Evolutionary conservation across 2,113 vertebrate species (phyloP).

Genomic region (Coptodon bakossiorum): DNA sequence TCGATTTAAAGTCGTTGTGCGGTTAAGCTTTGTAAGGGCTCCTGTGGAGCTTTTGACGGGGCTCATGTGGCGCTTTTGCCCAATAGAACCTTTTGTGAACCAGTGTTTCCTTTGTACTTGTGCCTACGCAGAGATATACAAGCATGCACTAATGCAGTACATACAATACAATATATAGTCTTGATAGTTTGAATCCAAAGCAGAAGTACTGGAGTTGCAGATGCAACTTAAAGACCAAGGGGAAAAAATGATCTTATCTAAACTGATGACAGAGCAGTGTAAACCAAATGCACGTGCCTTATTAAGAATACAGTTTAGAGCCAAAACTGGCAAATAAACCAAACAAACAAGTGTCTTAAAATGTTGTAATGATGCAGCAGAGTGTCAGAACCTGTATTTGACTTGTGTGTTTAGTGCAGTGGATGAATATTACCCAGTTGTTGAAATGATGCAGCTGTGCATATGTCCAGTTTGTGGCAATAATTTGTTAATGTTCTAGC

Average conservation of each 20-base stretch:
- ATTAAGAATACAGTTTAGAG: not conserved
- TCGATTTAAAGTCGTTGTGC: not conserved
- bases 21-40: not conserved
- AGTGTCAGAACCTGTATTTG: not conserved
- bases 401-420: not conserved
- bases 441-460: not conserved
- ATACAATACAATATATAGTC: not conserved
- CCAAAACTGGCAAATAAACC: not conserved
- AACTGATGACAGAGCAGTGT: not conserved
- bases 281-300: not conserved
- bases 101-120: not conserved
- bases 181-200: not conserved
- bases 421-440: not conserved
- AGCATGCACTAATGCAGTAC: not conserved
- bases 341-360: not conserved
- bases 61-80: not conserved
- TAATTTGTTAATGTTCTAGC: not conserved
- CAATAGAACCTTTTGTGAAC: not conserved
- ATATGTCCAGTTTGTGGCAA: rapidly evolving
- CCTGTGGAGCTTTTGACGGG: not conserved
- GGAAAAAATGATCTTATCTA: rapidly evolving
- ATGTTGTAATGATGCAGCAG: not conserved
- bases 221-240: not conserved
- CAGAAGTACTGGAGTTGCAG: not conserved
- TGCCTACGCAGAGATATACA: not conserved